These are phyloP conservation scores for Lycopodina hypogea DNA, from an alignment of 37 sponge, comb jelly and placozoan species.

Conservation along the genomic window DNA sequence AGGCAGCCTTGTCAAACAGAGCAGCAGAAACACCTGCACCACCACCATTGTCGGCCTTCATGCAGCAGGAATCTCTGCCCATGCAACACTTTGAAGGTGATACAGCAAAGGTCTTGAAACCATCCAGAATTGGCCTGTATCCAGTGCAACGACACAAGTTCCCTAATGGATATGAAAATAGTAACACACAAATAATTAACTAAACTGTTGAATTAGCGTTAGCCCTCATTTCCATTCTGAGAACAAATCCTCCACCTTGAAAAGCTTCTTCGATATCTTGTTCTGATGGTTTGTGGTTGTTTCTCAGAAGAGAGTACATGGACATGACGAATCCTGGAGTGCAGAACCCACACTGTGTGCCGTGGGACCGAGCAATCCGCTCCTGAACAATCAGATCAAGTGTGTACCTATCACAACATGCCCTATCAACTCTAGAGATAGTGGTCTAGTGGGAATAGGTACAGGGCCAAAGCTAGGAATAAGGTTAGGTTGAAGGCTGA, in stretches of 20 bases:
- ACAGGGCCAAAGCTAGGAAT: too few relatives aligned
- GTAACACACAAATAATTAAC: too few relatives aligned
- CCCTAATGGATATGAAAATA: slow-evolving; percentile 17
- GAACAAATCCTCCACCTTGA: too few relatives aligned
- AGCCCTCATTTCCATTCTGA: too few relatives aligned
- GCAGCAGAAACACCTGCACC: slow-evolving; percentile 8
- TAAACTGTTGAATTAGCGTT: background rate
- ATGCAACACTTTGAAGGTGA: background rate
- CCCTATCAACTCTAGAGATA: too few relatives aligned
- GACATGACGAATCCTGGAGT: slow-evolving; percentile 94
- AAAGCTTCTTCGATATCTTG: slow-evolving; percentile 77
- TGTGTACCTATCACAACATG: too few relatives aligned
- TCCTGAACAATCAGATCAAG: slow-evolving; percentile 32
- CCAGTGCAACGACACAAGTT: slow-evolving; percentile 92
- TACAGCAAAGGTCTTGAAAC: slow-evolving; percentile 78
- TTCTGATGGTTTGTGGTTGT: slow-evolving; percentile 66
- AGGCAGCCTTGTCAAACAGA: slow-evolving; percentile 63
- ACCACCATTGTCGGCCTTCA: background rate
- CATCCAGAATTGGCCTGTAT: slow-evolving; percentile 83
- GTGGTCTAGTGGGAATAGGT: too few relatives aligned
- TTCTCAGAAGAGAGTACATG: slow-evolving; percentile 89
- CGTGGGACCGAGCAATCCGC: slow-evolving; percentile 80
- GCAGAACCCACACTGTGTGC: slow-evolving; percentile 93
- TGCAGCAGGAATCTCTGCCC: background rate
- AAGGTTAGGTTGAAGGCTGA: too few relatives aligned